Evolutionary conservation across 2,888 invertebrate species (phyloP).

Genomic region (Julus scanicus): DNA sequence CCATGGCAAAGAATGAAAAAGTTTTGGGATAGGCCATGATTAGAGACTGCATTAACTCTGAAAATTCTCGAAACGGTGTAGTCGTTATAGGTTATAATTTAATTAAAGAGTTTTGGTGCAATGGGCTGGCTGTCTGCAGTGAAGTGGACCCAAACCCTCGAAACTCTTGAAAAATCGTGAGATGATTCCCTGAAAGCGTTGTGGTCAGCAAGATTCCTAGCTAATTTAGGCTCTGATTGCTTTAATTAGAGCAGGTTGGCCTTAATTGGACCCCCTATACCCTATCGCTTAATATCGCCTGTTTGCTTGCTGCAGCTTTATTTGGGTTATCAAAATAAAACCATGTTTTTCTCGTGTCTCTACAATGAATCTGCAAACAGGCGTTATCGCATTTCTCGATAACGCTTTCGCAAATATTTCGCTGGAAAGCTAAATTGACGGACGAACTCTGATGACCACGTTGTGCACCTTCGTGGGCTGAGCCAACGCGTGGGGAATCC

Average conservation of each 20-base stretch:
- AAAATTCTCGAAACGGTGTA: too few relatives aligned
- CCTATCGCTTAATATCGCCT: background rate
- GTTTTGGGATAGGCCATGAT: too few relatives aligned
- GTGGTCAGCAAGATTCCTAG: background rate
- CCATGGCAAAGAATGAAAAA: too few relatives aligned
- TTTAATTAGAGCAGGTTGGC: background rate
- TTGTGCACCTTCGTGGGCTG: background rate
- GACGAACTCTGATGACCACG: background rate
- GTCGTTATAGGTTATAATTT: too few relatives aligned
- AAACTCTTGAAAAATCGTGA: too few relatives aligned
- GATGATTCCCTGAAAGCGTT: background rate
- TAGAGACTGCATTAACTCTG: too few relatives aligned
- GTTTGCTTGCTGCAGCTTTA: background rate
- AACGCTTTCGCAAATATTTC: slow-evolving; percentile 16
- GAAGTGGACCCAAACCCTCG: too few relatives aligned
- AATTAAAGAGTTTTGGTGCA: too few relatives aligned
- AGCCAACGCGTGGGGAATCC: too few relatives aligned
- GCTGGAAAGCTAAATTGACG: background rate
- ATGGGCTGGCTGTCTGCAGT: too few relatives aligned
- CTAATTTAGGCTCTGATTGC: background rate
- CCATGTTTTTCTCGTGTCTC: slow-evolving; percentile 14
- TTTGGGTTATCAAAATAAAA: slow-evolving; percentile 33
- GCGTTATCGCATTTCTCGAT: slow-evolving; percentile 10
- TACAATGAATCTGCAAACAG: slow-evolving; percentile 15
- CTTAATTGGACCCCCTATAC: background rate